Percentiles rank a stretch among this genome's conserved stretches.
phyloP scores from a whole-genome alignment of 2,113 vertebrate genomes.

The Sinocyclocheilus anophthalmus region DNA sequence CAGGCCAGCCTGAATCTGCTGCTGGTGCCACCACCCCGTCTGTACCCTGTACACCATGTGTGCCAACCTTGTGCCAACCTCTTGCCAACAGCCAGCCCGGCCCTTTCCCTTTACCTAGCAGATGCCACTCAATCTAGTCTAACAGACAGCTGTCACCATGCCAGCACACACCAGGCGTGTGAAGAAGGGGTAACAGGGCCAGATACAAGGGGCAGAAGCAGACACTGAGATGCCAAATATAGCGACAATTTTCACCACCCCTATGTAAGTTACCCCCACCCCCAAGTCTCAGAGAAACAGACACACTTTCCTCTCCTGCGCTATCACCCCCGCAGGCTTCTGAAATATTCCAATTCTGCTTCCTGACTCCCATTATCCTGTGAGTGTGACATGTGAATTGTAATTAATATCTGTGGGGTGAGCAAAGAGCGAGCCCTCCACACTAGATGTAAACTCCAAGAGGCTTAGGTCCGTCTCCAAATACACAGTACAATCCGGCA shows the following conservation, averaged over 20 bases:
- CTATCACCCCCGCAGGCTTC: slow-evolving; percentile 73
- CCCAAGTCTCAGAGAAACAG: slow-evolving; percentile 54
- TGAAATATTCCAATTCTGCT: slow-evolving; percentile 75
- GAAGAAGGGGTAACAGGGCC: slow-evolving; percentile 73
- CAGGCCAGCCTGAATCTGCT: slow-evolving; percentile 88
- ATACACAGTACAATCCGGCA: slow-evolving; percentile 60
- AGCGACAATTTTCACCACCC: slow-evolving; percentile 51
- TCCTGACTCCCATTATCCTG: slow-evolving; percentile 72
- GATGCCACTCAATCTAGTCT: slow-evolving; percentile 89
- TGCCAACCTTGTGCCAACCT: slow-evolving; percentile 71
- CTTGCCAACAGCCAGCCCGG: slow-evolving; percentile 28
- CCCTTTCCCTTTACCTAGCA: slow-evolving; percentile 83
- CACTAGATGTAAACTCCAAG: slow-evolving; percentile 41
- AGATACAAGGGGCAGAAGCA: slow-evolving; percentile 66
- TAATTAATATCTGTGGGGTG: slow-evolving; percentile 78
- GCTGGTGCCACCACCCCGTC: slow-evolving; percentile 76
- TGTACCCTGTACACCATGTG: slow-evolving; percentile 68
- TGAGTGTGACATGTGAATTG: slow-evolving; percentile 75
- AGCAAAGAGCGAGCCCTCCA: slow-evolving; percentile 62
- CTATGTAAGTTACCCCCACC: slow-evolving; percentile 14
- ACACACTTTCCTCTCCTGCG: slow-evolving; percentile 67
- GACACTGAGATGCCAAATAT: slow-evolving; percentile 69
- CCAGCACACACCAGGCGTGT: slow-evolving; percentile 77
- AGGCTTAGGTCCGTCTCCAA: slow-evolving; percentile 59
- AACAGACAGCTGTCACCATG: slow-evolving; percentile 74